Evolutionary conservation across 2,113 vertebrate species (phyloP), one percentile per base, ranked within the genome.

Genomic region (Melanostigma gelatinosum): DNA sequence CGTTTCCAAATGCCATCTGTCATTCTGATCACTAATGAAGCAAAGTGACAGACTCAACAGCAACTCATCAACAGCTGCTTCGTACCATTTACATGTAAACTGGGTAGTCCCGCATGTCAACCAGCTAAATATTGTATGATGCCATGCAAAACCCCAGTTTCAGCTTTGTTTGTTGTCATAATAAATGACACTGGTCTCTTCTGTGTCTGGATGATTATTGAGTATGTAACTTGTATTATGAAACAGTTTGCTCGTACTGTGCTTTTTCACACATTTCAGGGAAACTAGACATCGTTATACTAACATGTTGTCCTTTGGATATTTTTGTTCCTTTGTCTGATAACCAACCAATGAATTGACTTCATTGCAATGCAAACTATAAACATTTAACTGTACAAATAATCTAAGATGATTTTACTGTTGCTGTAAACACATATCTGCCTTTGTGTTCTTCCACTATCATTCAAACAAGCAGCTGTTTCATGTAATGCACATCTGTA

Each of bases 41-140:
- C 55, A 68, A 44, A 80, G 32, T 15, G 44, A 72, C 73, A 61
- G 66, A 27, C 65, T 66, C 9, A 38, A 27, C 46, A 60, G n/a
- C 34, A 36, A 61, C 16, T 79, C 38, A 22, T 73, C n/a, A 84
- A 66, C 83, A 85, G 78, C 57, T 77, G 73, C 69, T 77, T 16
- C 6, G 27, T 40, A 60, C 1, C 11, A 36, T 50, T 77, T 48
- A 75, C 50, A 66, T 42, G 40, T 78, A 66, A 36, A 44, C 50
- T 11, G 13, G 29, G 18, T 5, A n/a, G 54, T 78, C 64, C 84
- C 79, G 52, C 50, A 18, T 70, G 69, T 22, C 58, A 42, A 10
- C 15, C 32, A 46, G 34, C 40, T 40, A 29, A 54, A 63, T 32
- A 46, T 18, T 32, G 65, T 67, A 12, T 27, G 32, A 18, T 20